Base-by-base conservation (phyloP, 2,113 vertebrate genomes). In the Rhizomys pruinosus region DNA sequence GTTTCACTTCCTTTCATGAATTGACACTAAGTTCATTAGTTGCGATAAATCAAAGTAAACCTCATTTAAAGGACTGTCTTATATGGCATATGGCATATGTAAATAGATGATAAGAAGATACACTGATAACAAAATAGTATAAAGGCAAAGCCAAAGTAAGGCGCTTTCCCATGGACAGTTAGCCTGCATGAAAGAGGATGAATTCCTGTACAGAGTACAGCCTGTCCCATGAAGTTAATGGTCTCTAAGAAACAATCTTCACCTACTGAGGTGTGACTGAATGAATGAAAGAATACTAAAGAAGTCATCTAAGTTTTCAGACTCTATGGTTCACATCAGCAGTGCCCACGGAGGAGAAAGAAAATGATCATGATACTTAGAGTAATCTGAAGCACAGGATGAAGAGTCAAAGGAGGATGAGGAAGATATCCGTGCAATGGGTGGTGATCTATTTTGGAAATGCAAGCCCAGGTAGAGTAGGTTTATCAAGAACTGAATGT, bases 391-490 rank as follows among this genome's bases (percentile, higher is more conserved):
- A 78, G 3, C 25, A 27, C 44, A 13, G 29, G 5, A 47, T 74
- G 2, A 34, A 87, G 17, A 84, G 8, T 15, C 25, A 68, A 87
- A 66, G 17, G 39, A 34, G 29, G 17, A 2, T 63, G 16, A 74
- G 5, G 1, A 63, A 44, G 5, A 0, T 57, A 37, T 11, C 1
- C 13, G 19, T 37, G 20, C 4, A 79, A 23, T 8, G 4, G 1
- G 32, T n/a, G 0, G 0, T 34, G 10, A 52, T 7, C 22, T 63
- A 37, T 11, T 55, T 17, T 61, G 39, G 42, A 72, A 57, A 20
- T 32, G 27, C 61, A 69, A 44, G 12, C 17, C 10, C 32, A 85
- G 57, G 17, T 72, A 22, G 1, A 69, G 6, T 55, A 63, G 39
- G 4, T 55, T 13, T 55, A 52, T 44, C 37, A 76, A 32, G 52